Evolutionary conservation across 2,888 invertebrate genomes (phyloP), one percentile per base, ranked within the genome.

Genomic region (Osmoderma eremita): DNA sequence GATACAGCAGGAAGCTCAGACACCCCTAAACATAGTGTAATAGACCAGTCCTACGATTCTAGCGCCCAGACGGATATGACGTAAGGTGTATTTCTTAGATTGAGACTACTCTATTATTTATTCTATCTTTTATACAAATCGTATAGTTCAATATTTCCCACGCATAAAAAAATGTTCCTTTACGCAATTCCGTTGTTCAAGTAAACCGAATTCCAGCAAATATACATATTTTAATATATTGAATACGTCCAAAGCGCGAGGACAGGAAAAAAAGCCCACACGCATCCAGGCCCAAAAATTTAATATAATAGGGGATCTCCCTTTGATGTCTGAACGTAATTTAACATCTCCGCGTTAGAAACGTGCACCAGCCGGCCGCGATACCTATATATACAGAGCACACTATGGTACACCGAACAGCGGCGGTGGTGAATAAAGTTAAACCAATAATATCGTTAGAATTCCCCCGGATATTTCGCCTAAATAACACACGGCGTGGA

Each of bases 391-490:
- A n/a, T n/a, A n/a, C n/a, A n/a, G n/a, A n/a, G n/a, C 30, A 51
- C 13, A 15, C 49, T 20, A 6, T 18, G 45, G 18, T 30, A 30
- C 24, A 50, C 13, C 12, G 12, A 50, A 24, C n/a, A 30, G 24
- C 50, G 15, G 15, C 17, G 13, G 30, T 15, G 50, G 30, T 24
- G 50, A 51, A 51, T 54, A 38, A 54, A 38, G 39, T 54, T 54
- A 54, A 39, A 54, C 39, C 53, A 54, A 54, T 54, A 54, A 54
- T 54, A 38, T 54, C 39, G 39, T 54, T 54, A 54, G 39, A 54
- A 54, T 39, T 54, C 39, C 18, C 53, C 2, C 10, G 49, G 49
- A 49, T 12, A 20, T 20, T 20, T 18, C 12, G 49, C 20, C 24
- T 51, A 51, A 51, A 51, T 51, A 51, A 51, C 30, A 51, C 45